Evolutionary conservation across 2,888 invertebrate species (phyloP).

Genomic region (Hydraecia micacea): DNA sequence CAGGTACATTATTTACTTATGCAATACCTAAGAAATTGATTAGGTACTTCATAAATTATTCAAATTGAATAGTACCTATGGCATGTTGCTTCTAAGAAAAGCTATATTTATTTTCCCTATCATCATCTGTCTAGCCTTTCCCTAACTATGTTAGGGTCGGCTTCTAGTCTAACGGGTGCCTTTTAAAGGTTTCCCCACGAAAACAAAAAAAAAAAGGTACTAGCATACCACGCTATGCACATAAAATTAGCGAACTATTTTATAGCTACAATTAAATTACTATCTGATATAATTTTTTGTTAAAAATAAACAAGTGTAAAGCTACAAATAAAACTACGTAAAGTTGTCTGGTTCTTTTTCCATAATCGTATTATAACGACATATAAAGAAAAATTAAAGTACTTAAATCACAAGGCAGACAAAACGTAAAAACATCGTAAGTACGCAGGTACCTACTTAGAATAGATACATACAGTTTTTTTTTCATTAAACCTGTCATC

Average conservation of each 20-base stretch:
- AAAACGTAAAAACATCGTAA: constrained; percentile 2
- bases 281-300: not conserved
- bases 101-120: not conserved
- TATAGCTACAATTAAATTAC: constrained; percentile 2
- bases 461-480: not conserved
- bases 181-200: too few relatives aligned
- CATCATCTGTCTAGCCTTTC: too few relatives aligned
- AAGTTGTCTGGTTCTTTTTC: not conserved
- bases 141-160: not conserved
- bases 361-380: constrained; percentile 1
- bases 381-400: not conserved
- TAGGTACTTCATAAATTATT: not conserved
- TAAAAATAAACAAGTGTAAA: not conserved
- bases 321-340: not conserved
- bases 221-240: too few relatives aligned
- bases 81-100: not conserved
- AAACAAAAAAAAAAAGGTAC: not conserved
- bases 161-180: not conserved
- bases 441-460: not conserved
- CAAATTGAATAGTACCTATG: not conserved
- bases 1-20: not conserved
- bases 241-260: not conserved
- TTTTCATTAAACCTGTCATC: constrained; percentile 39
- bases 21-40: not conserved
- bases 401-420: not conserved